Base-by-base conservation (phyloP, 2,797 vertebrate species). In the Apogon talboti region DNA sequence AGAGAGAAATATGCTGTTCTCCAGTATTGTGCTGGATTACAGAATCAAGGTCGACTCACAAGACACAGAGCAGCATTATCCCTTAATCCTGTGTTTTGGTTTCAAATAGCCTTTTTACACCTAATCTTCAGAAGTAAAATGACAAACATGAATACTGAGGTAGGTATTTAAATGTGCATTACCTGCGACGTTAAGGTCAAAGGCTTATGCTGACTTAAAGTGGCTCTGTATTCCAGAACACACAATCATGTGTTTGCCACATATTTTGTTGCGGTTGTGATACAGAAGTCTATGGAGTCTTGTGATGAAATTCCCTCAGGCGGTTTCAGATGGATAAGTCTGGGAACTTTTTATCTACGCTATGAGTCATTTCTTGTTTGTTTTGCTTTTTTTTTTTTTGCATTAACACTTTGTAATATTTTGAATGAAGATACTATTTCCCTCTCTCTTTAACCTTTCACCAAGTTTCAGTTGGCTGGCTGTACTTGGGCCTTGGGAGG, bases 11-110 rank as follows among this genome's bases (percentile, higher is more conserved):
- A 74, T 83, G 85, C 90, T 86, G 88, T 91, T 91, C 86, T 89
- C 82, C 80, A 87, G 83, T 88, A 91, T 91, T 91, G 90, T 92
- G 84, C 89, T 92, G 91, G 90, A 93, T 93, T 92, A 92, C 89
- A 79, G 87, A 90, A 92, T 93, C 88, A 93, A 92, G 90, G 92
- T 93, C 85, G 88, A 89, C 90, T 89, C 89, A 92, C 89, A 91
- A 92, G 89, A 93, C 88, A 90, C 86, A 90, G 89, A 92, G 87
- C 86, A 87, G 90, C 86, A 92, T 93, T 93, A 94, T 94, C 92
- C 91, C 83, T 92, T 93, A 94, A 93, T 92, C 92, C 89, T 88
- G 79, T 94, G 90, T 93, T 93, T 92, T 92, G 92, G 89, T 92
- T 92, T 92, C 89, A 92, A 92, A 92, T 91, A 91, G 88, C 89